phyloP scores from a whole-genome alignment of 2,888 invertebrate species.

The Caenorhabditis macrosperma region DNA sequence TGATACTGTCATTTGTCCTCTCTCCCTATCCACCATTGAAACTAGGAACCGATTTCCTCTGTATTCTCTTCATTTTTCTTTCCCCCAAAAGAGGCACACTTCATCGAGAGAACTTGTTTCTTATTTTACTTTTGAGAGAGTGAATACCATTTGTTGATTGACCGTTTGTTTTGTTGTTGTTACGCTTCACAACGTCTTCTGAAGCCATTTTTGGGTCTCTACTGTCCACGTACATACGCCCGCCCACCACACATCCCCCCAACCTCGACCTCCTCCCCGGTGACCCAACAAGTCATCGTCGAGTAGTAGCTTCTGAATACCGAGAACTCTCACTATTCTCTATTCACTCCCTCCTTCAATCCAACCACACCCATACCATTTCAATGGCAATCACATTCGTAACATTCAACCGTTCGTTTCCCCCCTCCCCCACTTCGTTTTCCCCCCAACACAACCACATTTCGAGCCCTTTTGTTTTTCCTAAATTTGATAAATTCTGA shows the following conservation, averaged over 20 bases:
- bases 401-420: constrained; percentile 6
- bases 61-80: background rate
- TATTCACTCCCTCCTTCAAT: constrained; percentile 5
- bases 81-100: background rate
- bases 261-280: constrained; percentile 21
- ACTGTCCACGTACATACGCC: background rate
- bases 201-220: constrained; percentile 1
- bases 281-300: constrained; percentile 43
- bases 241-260: background rate
- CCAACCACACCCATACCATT: constrained; percentile 24
- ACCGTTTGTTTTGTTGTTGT: constrained; percentile 30
- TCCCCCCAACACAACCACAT: background rate
- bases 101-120: constrained; percentile 10
- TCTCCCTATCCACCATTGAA: background rate
- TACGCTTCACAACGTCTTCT: background rate
- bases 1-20: constrained; percentile 4
- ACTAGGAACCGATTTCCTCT: constrained; percentile 6
- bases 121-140: background rate
- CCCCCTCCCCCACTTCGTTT: no score
- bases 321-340: background rate
- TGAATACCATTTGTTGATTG: constrained; percentile 37
- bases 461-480: background rate
- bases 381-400: constrained; percentile 45
- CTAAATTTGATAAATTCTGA: constrained; percentile 18
- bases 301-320: constrained; percentile 13